Evolutionary conservation across 1,140 invertebrate species (phyloP).

Genomic region (Caenorhabditis elegans): WBcel235 BX284603.4:4717001-4717500

Average conservation of each 20-base stretch:
- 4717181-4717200: constrained; percentile 98
- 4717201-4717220: constrained; percentile 96
- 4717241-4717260: constrained; percentile 79
- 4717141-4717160: constrained; percentile 86
- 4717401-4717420: constrained; percentile 90
- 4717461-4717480: constrained; percentile 87
- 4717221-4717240: constrained; percentile 95
- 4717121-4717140: constrained; percentile 90
- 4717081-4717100: constrained; percentile 96
- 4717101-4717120: constrained; percentile 92
- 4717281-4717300: constrained; percentile 98
- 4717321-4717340: constrained; percentile 91
- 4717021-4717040: constrained; percentile 92
- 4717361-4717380: constrained; percentile 47
- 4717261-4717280: constrained; percentile 23
- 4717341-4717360: constrained; percentile 83
- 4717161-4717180: constrained; percentile 95
- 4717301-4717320: constrained; percentile 95
- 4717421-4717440: constrained; percentile 96
- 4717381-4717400: constrained; percentile 74
- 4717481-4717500: constrained; percentile 82
- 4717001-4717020: constrained; percentile 91
- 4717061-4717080: constrained; percentile 84
- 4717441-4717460: constrained; percentile 76
- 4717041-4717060: constrained; percentile 97